Percentiles rank a stretch among this genome's conserved stretches.
Conservation (phyloP, 2,888 invertebrate genomes). For the Mystacides longicornis region DNA sequence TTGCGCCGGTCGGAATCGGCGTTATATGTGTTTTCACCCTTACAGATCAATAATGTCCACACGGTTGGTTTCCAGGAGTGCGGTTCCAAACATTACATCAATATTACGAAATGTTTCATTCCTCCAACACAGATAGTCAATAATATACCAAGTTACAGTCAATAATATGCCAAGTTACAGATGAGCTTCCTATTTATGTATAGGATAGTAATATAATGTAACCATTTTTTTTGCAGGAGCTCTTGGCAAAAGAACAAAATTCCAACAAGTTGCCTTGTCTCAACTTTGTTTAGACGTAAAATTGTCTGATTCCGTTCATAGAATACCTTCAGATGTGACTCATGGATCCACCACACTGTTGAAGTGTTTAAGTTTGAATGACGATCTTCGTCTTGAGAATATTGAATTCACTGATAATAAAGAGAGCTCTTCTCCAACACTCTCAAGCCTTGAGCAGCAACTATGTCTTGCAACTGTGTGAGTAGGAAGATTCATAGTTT, state of each 20-base stretch:
- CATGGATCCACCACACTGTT: slow-evolving; percentile 50
- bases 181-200: too few relatives aligned
- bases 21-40: too few relatives aligned
- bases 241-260: slow-evolving; percentile 85
- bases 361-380: slow-evolving; percentile 65
- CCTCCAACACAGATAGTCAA: too few relatives aligned
- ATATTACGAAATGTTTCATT: too few relatives aligned
- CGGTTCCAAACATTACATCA: too few relatives aligned
- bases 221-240: slow-evolving; percentile 53
- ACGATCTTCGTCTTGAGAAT: slow-evolving; percentile 79
- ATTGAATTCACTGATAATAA: slow-evolving; percentile 61
- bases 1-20: too few relatives aligned
- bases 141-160: too few relatives aligned
- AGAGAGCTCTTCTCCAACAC: slow-evolving; percentile 38
- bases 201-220: too few relatives aligned
- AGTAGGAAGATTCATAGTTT: too few relatives aligned
- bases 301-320: slow-evolving; percentile 37
- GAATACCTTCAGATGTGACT: slow-evolving; percentile 43
- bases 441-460: slow-evolving; percentile 72
- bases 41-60: too few relatives aligned
- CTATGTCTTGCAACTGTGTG: slow-evolving; percentile 70
- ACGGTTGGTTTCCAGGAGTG: too few relatives aligned
- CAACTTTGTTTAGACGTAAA: slow-evolving; percentile 71
- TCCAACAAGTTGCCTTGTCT: slow-evolving; percentile 73
- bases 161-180: too few relatives aligned